Evolutionary conservation across 2,113 vertebrate genomes (phyloP).

Genomic region (Xenopus laevis): DNA sequence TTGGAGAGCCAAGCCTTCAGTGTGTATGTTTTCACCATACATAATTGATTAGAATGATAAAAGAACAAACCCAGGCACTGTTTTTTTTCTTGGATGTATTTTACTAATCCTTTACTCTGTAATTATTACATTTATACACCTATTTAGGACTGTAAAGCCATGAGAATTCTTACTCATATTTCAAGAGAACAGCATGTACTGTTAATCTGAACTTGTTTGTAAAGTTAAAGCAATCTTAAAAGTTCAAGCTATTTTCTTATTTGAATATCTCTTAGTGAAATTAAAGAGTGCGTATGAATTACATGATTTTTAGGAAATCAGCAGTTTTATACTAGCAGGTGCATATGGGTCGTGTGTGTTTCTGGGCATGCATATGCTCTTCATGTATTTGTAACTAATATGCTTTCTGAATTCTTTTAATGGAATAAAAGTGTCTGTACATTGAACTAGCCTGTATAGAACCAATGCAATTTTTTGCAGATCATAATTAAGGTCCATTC

Average conservation of each 20-base stretch:
- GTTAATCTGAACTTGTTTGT: not conserved
- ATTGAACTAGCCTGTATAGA: too few species aligned
- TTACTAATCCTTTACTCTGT: conserved; percentile 30
- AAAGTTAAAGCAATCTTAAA: not conserved
- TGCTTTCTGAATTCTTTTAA: too few species aligned
- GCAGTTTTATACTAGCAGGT: too few species aligned
- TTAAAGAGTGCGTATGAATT: too few species aligned
- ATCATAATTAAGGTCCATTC: too few species aligned
- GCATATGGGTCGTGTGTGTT: too few species aligned
- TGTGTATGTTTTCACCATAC: conserved; percentile 39
- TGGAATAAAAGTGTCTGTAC: too few species aligned
- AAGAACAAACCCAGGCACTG: conserved; percentile 26
- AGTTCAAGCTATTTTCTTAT: not conserved
- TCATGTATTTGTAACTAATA: too few species aligned
- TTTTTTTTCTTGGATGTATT: conserved; percentile 22
- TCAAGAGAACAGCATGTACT: not conserved
- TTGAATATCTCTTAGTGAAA: not conserved
- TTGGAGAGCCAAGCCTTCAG: conserved; percentile 36
- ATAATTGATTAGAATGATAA: conserved; percentile 46
- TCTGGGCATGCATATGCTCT: too few species aligned
- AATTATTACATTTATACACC: conserved; percentile 39
- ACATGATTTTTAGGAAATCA: too few species aligned
- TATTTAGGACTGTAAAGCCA: not conserved
- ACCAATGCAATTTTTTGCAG: too few species aligned
- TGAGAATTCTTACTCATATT: not conserved